Evolutionary conservation across 2,888 invertebrate genomes (phyloP).

Genomic region (Yponomeuta cagnagella): DNA sequence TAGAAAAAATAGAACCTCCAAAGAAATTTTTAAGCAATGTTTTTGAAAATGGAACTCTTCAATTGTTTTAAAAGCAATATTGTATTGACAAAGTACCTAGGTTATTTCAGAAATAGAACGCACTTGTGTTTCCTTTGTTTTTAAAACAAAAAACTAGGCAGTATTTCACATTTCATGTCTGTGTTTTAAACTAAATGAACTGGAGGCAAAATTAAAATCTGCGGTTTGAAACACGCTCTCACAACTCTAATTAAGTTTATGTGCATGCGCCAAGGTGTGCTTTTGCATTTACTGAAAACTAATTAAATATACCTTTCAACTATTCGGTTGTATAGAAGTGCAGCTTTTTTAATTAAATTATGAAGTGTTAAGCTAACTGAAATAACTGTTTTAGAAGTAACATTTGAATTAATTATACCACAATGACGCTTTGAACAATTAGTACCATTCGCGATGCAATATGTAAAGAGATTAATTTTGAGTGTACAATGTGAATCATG

Average conservation of each 20-base stretch:
- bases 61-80: too few relatives aligned
- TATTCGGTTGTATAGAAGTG: not conserved
- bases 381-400: too few relatives aligned
- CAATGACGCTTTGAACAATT: not conserved
- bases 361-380: too few relatives aligned
- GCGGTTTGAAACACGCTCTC: not conserved
- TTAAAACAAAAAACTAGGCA: not conserved
- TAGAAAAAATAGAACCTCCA: too few relatives aligned
- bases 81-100: too few relatives aligned
- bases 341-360: not conserved
- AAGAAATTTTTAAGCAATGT: too few relatives aligned
- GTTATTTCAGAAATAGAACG: too few relatives aligned
- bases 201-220: slow-evolving; percentile 9
- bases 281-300: not conserved
- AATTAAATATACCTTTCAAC: not conserved
- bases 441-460: not conserved
- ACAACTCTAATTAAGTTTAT: slow-evolving; percentile 9
- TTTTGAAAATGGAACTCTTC: too few relatives aligned
- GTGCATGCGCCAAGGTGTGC: not conserved
- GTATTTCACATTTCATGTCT: not conserved
- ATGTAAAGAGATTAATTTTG: not conserved
- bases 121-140: not conserved
- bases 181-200: not conserved
- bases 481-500: not conserved
- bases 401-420: not conserved